phyloP scores from a whole-genome alignment of 2,113 vertebrate species.

The Entomyzon cyanotis region DNA sequence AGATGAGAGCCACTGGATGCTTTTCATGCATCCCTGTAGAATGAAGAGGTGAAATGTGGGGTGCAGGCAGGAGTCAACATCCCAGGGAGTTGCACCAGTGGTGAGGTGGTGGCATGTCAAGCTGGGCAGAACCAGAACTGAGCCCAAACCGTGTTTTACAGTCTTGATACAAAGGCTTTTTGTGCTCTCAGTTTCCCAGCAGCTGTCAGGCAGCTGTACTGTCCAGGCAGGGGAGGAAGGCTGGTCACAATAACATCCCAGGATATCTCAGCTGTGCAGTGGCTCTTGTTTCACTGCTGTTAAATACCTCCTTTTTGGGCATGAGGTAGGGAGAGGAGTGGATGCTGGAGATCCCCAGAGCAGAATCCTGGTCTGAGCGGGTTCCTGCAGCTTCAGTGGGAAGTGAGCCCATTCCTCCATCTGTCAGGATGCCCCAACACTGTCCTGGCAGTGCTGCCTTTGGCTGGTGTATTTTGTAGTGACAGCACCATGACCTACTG shows the following conservation, averaged over 20 bases:
- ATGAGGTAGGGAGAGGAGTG: background rate
- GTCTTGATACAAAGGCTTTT: background rate
- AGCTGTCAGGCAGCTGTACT: background rate
- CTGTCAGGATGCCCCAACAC: background rate
- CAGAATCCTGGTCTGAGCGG: background rate
- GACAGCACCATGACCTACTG: rapidly evolving
- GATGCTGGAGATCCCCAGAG: background rate
- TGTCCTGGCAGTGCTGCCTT: background rate
- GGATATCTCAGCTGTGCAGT: background rate
- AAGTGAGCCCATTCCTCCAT: background rate
- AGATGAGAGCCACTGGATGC: background rate
- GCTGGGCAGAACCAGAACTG: background rate
- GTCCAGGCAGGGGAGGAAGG: background rate
- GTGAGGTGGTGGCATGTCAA: background rate
- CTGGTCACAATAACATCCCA: background rate
- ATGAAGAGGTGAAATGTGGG: background rate
- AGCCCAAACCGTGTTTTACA: background rate
- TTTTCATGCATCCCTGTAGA: background rate
- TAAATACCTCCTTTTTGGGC: background rate
- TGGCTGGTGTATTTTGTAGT: background rate
- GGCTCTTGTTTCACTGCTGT: background rate
- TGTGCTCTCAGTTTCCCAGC: background rate
- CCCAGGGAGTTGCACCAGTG: background rate
- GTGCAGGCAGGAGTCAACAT: rapidly evolving
- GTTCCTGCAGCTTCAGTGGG: background rate